Evolutionary conservation across 2,797 vertebrate species (phyloP), one percentile per base, ranked within the genome.

Genomic region (Siniperca scherzeri): DNA sequence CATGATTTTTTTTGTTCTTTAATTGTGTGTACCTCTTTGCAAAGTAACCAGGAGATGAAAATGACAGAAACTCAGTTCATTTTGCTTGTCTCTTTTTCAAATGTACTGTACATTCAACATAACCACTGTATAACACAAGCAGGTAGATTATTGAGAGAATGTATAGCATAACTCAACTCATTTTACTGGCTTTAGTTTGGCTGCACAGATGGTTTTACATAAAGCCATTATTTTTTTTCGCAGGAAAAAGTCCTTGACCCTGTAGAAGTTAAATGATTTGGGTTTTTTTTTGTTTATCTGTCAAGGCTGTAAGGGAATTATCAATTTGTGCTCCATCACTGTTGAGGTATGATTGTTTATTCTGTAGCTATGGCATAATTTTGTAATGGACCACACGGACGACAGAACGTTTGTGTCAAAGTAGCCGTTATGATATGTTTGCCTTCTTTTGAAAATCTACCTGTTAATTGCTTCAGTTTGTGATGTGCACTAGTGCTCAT

Each of bases 401-500:
- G 57, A 77, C 52, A 2, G 65, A 19, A 61, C 8, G 62, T 64
- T 76, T 48, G 65, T 84, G 68, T 85, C 55, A 75, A 83, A 78
- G 77, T 82, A 85, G 86, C 80, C 57, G 67, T 88, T 71, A 74
- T 65, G 48, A 88, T 80, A 83, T 60, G 76, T 85, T 87, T 85
- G 60, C 86, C 84, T 91, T 91, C 73, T 89, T 89, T 87, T 82
- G 46, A 83, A 86, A 88, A 91, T 90, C 92, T 88, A 91, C 89
- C 87, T 91, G 92, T 93, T 93, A 53, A 65, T 79, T 70, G 80
- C 87, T 92, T 94, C 86, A 77, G 90, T 91, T 91, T 85, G 90
- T 92, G 86, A 91, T 80, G 92, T 93, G 92, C 92, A 87, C 91
- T 92, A 92, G 88, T 82, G 42, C 92, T 92, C 89, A 90, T 93